Conservation (phyloP, 2,888 invertebrate genomes). For the Caenorhabditis sulstoni region DNA sequence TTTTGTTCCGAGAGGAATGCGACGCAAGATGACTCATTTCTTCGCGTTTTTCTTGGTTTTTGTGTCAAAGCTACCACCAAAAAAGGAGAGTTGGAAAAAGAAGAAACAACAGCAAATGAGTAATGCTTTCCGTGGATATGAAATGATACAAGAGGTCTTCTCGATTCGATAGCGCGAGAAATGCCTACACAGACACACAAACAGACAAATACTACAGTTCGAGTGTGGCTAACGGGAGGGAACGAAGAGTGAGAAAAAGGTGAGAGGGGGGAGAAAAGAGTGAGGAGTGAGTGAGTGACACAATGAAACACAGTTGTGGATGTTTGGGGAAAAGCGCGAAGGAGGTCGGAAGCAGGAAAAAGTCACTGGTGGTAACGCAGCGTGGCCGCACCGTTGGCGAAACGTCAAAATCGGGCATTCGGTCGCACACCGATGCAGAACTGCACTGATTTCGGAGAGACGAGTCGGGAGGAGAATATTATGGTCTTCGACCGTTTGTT, state of each 20-base stretch:
- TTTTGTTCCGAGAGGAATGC: constrained; percentile 22
- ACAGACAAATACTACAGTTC: constrained; percentile 57
- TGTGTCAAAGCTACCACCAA: constrained; percentile 3
- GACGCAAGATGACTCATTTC: constrained; percentile 25
- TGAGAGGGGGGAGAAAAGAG: constrained; percentile 7
- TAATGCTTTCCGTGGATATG: not conserved
- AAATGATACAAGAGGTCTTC: constrained; percentile 10
- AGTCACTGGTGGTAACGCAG: constrained; percentile 19
- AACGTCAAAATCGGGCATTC: constrained; percentile 55
- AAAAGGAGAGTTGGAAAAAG: constrained; percentile 14
- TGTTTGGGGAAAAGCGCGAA: constrained; percentile 25
- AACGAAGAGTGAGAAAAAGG: not conserved
- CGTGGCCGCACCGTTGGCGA: not conserved
- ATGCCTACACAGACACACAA: constrained; percentile 37
- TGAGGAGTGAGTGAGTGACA: constrained; percentile 38
- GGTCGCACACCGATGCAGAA: not conserved
- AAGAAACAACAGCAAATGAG: constrained; percentile 18
- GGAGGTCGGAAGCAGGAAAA: constrained; percentile 8
- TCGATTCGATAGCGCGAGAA: not conserved
- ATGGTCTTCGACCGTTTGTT: constrained; percentile 46
- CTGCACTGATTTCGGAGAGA: constrained; percentile 48
- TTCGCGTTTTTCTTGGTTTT: constrained; percentile 3
- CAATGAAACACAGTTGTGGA: constrained; percentile 30
- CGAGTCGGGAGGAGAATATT: constrained; percentile 34
- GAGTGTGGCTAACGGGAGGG: constrained; percentile 41